Conservation (phyloP, 2,888 invertebrate genomes). For the Mythimna lalbum region DNA sequence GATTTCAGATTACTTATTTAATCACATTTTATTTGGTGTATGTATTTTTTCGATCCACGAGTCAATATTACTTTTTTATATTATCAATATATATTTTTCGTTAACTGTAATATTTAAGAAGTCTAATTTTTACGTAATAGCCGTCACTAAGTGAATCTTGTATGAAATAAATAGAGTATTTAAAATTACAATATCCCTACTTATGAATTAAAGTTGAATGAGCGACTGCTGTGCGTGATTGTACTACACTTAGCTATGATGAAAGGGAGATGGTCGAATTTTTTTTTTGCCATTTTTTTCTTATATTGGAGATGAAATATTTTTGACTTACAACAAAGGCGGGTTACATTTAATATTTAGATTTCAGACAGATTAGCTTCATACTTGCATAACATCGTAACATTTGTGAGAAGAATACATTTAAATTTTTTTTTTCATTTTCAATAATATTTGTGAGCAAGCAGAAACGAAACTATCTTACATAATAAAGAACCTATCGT, state of each 20-base stretch:
- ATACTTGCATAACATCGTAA: slow-evolving; percentile 70
- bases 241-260: slow-evolving; percentile 63
- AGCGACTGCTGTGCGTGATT: slow-evolving; percentile 60
- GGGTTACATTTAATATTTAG: slow-evolving; percentile 71
- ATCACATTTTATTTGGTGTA: slow-evolving; percentile 77
- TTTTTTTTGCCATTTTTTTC: slow-evolving; percentile 48
- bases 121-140: slow-evolving; percentile 36
- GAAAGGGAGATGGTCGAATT: slow-evolving; percentile 34
- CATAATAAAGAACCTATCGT: slow-evolving; percentile 81
- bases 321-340: slow-evolving; percentile 67
- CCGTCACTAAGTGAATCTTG: slow-evolving; percentile 45
- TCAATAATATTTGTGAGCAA: slow-evolving; percentile 64
- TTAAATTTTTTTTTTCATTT: slow-evolving; percentile 47
- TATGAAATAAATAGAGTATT: slow-evolving; percentile 59
- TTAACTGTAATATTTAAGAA: slow-evolving; percentile 32
- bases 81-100: slow-evolving; percentile 21
- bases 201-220: slow-evolving; percentile 48
- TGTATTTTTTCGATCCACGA: slow-evolving; percentile 68
- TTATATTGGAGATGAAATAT: slow-evolving; percentile 46
- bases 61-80: slow-evolving; percentile 39
- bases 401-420: slow-evolving; percentile 31
- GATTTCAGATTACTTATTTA: slow-evolving; percentile 65
- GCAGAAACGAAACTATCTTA: slow-evolving; percentile 79
- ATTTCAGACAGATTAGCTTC: slow-evolving; percentile 79
- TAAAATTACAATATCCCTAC: slow-evolving; percentile 58